Base-by-base conservation (phyloP, 2,113 vertebrate genomes). In the Lepus timidus region DNA sequence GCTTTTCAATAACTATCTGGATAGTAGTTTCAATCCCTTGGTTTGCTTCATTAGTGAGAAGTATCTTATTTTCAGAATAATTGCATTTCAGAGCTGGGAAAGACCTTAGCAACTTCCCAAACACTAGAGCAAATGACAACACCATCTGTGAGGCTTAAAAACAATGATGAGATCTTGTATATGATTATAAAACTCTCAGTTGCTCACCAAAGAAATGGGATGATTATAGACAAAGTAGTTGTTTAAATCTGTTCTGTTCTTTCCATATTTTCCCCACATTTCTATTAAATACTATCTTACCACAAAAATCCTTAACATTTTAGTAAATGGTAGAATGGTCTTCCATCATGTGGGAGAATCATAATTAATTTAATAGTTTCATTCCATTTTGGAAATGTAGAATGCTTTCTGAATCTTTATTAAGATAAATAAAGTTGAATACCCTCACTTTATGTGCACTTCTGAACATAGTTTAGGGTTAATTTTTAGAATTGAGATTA, bases 391-490 rank as follows among this genome's bases (percentile, higher is more conserved):
- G 52, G 33, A 64, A 23, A 89, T 71, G n/a, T 33, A 76, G 8
- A n/a, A 64, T 52, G 93, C n/a, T 88, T 44, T 27, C 27, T 36
- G 23, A 80, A 23, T 65, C 92, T 95, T 73, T 67, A 51, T 82
- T 67, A 65, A 36, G 49, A 62, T 58, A 92, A 61, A 64, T 31
- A 9, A 74, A 88, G 25, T 2, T 61, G 31, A 29, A 27, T 71
- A 51, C 16, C 1, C 2, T 85, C 58, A 74, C 6, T 84, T 64
- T 82, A 39, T 62, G 6, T n/a, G 1, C 16, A 61, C 1, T 31
- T 71, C 39, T 74, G 64, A 55, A 36, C 80, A 19, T 64, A 39
- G 64, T 86, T 75, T 39, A 80, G 51, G 17, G 88, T 68, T 76
- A 65, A 90, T 80, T 80, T 88, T 12, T 49, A 70, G 16, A 88